These are phyloP conservation scores for Nephrotoma guestfalica DNA, from an alignment of 2,888 invertebrate species.

Conservation along the genomic window DNA sequence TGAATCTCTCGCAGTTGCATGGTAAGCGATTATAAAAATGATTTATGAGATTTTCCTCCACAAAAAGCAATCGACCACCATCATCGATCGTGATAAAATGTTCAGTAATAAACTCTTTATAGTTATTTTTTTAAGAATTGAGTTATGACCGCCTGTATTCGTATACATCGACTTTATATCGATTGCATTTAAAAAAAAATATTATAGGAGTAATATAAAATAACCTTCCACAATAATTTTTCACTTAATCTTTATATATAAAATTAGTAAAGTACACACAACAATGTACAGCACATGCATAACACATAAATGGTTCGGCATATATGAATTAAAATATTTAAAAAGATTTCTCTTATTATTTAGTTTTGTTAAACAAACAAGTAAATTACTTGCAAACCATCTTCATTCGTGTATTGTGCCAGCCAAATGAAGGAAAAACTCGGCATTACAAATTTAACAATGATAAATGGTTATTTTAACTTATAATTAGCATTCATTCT, in stretches of 20 bases:
- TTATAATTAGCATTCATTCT: slow-evolving; percentile 1
- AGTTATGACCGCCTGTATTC: background rate
- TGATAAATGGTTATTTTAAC: background rate
- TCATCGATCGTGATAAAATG: background rate
- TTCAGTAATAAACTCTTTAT: background rate
- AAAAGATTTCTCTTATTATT: background rate
- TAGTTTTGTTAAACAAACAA: background rate
- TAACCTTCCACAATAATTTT: background rate
- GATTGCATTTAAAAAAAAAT: background rate
- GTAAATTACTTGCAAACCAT: background rate
- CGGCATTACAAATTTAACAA: background rate
- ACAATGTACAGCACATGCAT: background rate
- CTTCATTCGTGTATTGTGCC: background rate
- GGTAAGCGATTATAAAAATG: background rate
- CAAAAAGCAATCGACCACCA: background rate
- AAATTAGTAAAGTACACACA: background rate
- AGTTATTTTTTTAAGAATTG: background rate
- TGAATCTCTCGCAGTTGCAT: too few species aligned
- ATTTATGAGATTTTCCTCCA: background rate
- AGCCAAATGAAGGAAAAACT: background rate
- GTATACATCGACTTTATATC: background rate
- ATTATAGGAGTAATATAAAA: background rate
- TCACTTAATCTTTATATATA: background rate
- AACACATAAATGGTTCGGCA: background rate
- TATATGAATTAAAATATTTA: background rate